Base-by-base conservation (phyloP, 2,113 vertebrate species). In the Crotalus helleri region DNA sequence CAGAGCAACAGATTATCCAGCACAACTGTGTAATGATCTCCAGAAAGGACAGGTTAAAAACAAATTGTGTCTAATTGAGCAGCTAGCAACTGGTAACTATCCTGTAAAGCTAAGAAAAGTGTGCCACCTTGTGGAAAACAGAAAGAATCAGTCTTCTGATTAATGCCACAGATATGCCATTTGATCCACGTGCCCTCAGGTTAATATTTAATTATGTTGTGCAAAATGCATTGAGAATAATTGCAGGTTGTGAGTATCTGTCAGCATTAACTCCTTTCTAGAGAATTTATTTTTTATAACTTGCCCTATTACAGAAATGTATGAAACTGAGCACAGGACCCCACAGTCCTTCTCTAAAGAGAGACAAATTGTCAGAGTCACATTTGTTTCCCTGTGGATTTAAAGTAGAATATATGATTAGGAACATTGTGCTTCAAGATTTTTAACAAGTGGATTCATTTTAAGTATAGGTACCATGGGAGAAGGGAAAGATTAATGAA, bases 61-160 rank as follows among this genome's bases (percentile, higher is more conserved):
- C 5, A 6, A 29, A 88, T 33, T 21, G 26, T 54, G 54, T 88
- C 51, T 88, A 54, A 88, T 29, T 33, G 87, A 88, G 51, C 51
- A 33, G 33, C 33, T 33, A 33, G 33, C 33, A 51, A 29, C 53
- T 15, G 39, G 59, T 8, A 58, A 29, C 55, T 23, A 13, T 23
- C 5, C 0, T 13, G 85, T 13, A 93, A 49, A 89, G 59, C 1
- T 92, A 89, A 92, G 95, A 96, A 95, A 93, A 95, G 93, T 92
- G 19, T 95, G 95, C 96, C 97, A 96, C 93, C 97, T 97, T 94
- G 97, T 97, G 97, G 97, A 61, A 86, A 95, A 95, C 85, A 3
- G 19, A 0, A 10, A 92, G 53, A 93, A 49, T 61, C 74, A 1
- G 6, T 55, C 49, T 88, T 92, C 91, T 64, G 39, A 19, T 93